Evolutionary conservation across 2,888 invertebrate genomes (phyloP).

Genomic region (Spialia ferax): DNA sequence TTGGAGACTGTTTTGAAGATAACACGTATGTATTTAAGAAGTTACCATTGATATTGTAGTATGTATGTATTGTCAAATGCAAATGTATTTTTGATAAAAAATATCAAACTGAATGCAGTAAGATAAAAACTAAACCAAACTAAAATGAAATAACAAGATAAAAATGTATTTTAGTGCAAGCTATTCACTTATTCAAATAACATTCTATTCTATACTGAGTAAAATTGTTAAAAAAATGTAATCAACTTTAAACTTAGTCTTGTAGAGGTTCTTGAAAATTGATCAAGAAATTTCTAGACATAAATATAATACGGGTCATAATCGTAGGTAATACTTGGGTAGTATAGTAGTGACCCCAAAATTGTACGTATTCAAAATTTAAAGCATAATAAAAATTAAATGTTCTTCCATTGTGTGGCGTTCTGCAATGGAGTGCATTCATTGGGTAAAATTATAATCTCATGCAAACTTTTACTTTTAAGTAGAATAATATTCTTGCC

Average conservation of each 20-base stretch:
- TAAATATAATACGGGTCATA: conserved; percentile 8
- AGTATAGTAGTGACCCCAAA: background rate
- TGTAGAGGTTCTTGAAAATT: background rate
- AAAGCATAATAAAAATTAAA: background rate
- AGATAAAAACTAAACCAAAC: background rate
- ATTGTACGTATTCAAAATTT: conserved; percentile 7
- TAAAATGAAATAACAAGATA: background rate
- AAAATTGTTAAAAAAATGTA: conserved; percentile 2
- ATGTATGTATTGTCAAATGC: background rate
- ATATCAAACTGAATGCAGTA: background rate
- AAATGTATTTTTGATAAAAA: conserved; percentile 22
- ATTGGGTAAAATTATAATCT: conserved; percentile 23
- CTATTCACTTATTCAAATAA: background rate
- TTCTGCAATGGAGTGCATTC: background rate
- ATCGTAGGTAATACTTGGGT: conserved; percentile 3
- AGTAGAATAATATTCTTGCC: conserved; percentile 45
- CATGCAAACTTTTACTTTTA: conserved; percentile 30
- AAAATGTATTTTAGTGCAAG: conserved; percentile 34
- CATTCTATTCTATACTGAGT: no score
- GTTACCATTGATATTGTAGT: background rate
- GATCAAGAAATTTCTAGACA: background rate
- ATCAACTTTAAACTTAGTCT: background rate
- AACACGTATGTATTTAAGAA: no score
- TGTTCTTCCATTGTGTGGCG: conserved; percentile 11
- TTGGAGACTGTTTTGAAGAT: background rate